Conservation (phyloP, 2,797 vertebrate species). For the Borostomias antarcticus region DNA sequence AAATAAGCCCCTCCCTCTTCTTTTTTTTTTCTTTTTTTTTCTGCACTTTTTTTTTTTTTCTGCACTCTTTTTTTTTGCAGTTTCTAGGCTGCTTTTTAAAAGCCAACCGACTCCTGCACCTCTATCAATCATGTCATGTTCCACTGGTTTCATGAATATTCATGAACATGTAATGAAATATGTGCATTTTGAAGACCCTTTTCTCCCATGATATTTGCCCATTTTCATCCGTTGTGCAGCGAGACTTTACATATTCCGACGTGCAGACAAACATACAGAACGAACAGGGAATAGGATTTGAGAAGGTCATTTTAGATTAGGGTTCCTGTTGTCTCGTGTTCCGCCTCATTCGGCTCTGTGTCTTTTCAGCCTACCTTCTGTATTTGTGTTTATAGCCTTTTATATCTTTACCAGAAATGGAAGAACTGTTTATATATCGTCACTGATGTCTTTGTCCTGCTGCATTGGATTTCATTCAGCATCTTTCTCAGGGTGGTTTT, state of each 20-base stretch:
- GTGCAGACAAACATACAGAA: neutral
- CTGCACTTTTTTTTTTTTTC: slow-evolving; percentile 11
- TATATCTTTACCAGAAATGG: no score
- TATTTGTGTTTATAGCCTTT: no score
- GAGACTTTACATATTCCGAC: neutral
- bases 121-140: slow-evolving; percentile 9
- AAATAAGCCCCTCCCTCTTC: neutral
- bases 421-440: no score
- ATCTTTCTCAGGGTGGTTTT: neutral
- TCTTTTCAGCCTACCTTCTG: neutral
- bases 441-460: no score
- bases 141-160: slow-evolving; percentile 1
- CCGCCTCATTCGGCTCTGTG: neutral
- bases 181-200: slow-evolving; percentile 17
- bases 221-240: neutral
- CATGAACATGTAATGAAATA: slow-evolving; percentile 11
- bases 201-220: neutral
- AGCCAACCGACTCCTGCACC: slow-evolving; percentile 8
- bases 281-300: neutral
- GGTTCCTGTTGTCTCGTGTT: neutral
- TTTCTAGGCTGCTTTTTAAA: no score
- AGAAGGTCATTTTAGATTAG: neutral
- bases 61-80: neutral
- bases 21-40: neutral
- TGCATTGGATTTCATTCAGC: neutral